Evolutionary conservation across 2,888 invertebrate genomes (phyloP).

Genomic region (Drosophila stalkeri): DNA sequence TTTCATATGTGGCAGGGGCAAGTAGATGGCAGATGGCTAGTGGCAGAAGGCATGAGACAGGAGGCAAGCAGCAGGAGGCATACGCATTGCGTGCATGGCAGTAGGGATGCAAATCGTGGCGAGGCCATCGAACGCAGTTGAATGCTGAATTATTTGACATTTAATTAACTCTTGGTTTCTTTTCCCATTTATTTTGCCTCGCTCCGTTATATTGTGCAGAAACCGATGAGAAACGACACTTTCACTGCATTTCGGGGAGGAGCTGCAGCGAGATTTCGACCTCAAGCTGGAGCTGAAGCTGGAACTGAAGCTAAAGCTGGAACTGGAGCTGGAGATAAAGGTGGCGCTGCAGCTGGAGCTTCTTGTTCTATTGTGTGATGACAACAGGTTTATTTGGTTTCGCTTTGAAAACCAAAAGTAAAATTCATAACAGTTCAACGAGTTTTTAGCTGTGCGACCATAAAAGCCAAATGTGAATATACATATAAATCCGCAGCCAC

Average conservation of each 20-base stretch:
- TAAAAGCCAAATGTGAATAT: constrained; percentile 60
- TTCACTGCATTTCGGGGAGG: constrained; percentile 62
- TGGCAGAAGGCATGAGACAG: constrained; percentile 11
- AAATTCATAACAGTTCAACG: constrained; percentile 70
- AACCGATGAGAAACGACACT: constrained; percentile 74
- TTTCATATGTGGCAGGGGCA: constrained; percentile 45
- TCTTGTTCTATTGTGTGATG: constrained; percentile 61
- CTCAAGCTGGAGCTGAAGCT: constrained; percentile 37
- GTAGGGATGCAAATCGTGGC: constrained; percentile 62
- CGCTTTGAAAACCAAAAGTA: constrained; percentile 66
- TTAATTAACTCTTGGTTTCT: constrained; percentile 67
- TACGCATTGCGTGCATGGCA: constrained; percentile 63
- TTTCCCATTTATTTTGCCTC: constrained; percentile 16
- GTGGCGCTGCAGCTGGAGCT: background rate
- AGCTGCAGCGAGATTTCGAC: constrained; percentile 19
- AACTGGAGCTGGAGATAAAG: background rate
- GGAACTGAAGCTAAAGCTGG: constrained; percentile 26
- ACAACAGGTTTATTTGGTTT: constrained; percentile 62
- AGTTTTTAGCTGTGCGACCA: constrained; percentile 58
- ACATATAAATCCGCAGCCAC: constrained; percentile 31
- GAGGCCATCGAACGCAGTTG: constrained; percentile 36
- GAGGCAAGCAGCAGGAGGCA: constrained; percentile 12
- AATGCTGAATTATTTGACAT: constrained; percentile 76
- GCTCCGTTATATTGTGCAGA: constrained; percentile 31
- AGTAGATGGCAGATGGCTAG: background rate